Percentiles rank a stretch among this genome's conserved stretches.
Evolutionary conservation across 2,113 vertebrate genomes (phyloP).

Genomic region (Lontra canadensis): DNA sequence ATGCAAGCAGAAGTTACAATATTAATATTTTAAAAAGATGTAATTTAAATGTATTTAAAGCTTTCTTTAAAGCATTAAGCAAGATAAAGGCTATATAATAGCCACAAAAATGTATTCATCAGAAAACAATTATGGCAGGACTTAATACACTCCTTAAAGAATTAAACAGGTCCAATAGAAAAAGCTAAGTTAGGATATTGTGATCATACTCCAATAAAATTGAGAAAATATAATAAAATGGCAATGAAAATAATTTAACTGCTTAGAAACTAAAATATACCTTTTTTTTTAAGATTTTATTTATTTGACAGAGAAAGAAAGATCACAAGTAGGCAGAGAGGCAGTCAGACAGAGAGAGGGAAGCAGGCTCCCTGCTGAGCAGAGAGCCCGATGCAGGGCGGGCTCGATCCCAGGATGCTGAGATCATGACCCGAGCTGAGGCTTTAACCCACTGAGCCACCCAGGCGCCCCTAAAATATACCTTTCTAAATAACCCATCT

Average conservation of each 20-base stretch:
- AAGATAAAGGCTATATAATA: background rate
- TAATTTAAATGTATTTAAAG: background rate
- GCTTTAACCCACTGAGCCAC: too few relatives aligned
- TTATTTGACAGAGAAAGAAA: too few relatives aligned
- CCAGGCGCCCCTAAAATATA: background rate
- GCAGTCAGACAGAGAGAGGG: too few relatives aligned
- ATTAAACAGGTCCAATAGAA: background rate
- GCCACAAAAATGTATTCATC: background rate
- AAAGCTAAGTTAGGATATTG: background rate
- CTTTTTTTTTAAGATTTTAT: too few relatives aligned
- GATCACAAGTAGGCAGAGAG: too few relatives aligned
- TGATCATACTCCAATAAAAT: background rate
- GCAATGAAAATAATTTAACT: background rate
- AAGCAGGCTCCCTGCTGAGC: too few relatives aligned
- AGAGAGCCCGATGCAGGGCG: too few relatives aligned
- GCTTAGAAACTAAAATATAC: background rate
- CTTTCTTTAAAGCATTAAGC: background rate
- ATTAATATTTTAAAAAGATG: background rate
- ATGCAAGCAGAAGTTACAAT: background rate
- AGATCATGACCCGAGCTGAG: too few relatives aligned
- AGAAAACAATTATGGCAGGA: background rate
- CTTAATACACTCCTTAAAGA: background rate
- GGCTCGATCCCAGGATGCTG: too few relatives aligned
- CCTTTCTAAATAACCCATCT: background rate
- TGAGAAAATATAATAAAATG: background rate